Conservation (phyloP, 2,113 vertebrate species). For the rabbit (Oryctolagus cuniculus) region DNA sequence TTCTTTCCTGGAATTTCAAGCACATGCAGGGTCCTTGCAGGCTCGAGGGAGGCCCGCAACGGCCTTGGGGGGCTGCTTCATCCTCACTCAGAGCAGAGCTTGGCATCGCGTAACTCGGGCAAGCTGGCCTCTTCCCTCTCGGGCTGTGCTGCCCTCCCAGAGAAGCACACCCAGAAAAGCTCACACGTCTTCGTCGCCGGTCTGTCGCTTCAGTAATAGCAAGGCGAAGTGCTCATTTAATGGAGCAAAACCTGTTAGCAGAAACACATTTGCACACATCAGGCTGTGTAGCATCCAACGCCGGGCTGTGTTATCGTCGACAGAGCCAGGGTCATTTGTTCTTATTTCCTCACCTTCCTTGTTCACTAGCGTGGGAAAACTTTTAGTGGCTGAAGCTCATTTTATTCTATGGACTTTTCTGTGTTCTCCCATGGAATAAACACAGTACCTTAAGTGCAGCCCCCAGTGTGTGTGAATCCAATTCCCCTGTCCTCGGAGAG, state of each 20-base stretch:
- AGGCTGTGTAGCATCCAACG: neutral
- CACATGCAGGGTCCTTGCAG: neutral
- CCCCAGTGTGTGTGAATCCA: neutral
- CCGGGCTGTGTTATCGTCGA: neutral
- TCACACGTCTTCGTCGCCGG: neutral
- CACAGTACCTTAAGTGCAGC: neutral
- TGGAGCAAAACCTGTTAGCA: neutral
- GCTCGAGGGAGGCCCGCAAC: neutral
- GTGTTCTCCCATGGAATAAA: neutral
- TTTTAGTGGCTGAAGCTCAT: neutral
- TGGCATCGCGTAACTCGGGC: neutral
- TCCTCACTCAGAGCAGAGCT: neutral
- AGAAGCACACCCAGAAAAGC: neutral
- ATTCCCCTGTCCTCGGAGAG: neutral
- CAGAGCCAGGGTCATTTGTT: neutral
- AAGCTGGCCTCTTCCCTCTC: neutral
- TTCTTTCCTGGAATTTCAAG: neutral
- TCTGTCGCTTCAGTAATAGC: neutral
- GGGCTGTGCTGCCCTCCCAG: neutral
- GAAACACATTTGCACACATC: neutral
- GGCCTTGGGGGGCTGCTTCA: neutral
- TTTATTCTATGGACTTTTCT: constrained; percentile 29
- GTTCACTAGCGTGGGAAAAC: neutral
- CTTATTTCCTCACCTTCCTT: neutral
- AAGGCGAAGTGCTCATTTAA: neutral